Percentiles rank a stretch among this genome's conserved stretches.
phyloP scores from a whole-genome alignment of 2,888 invertebrate species.

The Philhelius pedissequus region DNA sequence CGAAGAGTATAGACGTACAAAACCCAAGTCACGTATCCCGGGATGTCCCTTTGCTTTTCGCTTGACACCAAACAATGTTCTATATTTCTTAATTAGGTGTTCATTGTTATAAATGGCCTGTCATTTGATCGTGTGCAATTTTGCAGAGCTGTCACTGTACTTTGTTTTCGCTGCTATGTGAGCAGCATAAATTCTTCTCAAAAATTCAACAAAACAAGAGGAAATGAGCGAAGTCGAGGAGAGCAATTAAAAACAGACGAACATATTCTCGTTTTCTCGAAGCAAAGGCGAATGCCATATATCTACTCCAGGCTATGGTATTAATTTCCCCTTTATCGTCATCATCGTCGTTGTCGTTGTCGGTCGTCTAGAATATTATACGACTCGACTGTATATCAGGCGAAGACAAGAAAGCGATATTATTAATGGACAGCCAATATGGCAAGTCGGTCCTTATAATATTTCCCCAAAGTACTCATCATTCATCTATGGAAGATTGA shows the following conservation, averaged over 20 bases:
- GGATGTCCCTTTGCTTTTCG: slow-evolving; percentile 64
- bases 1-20: slow-evolving; percentile 23
- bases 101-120: slow-evolving; percentile 69
- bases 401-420: slow-evolving; percentile 16
- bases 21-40: slow-evolving; percentile 63
- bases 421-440: slow-evolving; percentile 56
- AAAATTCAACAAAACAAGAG: slow-evolving; percentile 60
- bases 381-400: not conserved
- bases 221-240: slow-evolving; percentile 26
- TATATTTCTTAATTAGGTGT: slow-evolving; percentile 69
- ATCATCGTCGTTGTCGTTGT: not conserved
- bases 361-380: not conserved
- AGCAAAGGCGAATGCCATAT: slow-evolving; percentile 1
- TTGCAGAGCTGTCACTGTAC: slow-evolving; percentile 66
- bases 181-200: slow-evolving; percentile 64
- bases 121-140: slow-evolving; percentile 68
- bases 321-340: not conserved
- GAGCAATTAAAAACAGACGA: slow-evolving; percentile 44
- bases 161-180: slow-evolving; percentile 64
- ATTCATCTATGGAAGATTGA: slow-evolving; percentile 44
- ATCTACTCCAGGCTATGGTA: not conserved
- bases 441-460: slow-evolving; percentile 31
- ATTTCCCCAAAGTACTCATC: slow-evolving; percentile 37
- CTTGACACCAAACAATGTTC: slow-evolving; percentile 66
- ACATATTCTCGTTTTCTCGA: slow-evolving; percentile 6